Evolutionary conservation across 2,113 vertebrate genomes (phyloP).

Genomic region (Patagioenas fasciata): DNA sequence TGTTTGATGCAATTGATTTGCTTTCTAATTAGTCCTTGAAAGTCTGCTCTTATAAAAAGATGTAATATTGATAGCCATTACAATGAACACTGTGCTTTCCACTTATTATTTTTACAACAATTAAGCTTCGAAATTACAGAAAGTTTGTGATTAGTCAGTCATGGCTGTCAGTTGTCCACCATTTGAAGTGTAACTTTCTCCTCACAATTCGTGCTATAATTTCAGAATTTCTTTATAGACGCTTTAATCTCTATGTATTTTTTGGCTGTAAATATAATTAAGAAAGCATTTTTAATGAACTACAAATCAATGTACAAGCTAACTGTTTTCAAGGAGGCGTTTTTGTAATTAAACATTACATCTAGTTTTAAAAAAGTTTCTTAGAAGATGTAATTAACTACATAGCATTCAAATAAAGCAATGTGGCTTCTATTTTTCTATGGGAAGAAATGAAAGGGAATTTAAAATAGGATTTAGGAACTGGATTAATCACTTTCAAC

Average conservation of each 20-base stretch:
- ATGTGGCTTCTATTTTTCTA: conserved; percentile 59
- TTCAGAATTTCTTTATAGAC: conserved; percentile 53
- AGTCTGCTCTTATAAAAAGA: conserved; percentile 50
- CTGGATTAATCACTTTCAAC: conserved; percentile 49
- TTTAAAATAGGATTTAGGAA: conserved; percentile 63
- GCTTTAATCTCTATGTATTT: conserved; percentile 55
- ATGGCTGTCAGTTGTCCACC: conserved; percentile 29
- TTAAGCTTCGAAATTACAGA: conserved; percentile 8
- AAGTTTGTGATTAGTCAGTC: conserved; percentile 11
- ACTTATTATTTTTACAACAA: conserved; percentile 63
- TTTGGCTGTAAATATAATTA: conserved; percentile 66
- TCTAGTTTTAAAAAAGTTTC: conserved; percentile 72
- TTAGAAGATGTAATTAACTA: conserved; percentile 75
- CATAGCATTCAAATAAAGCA: conserved; percentile 61
- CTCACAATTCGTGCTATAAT: conserved; percentile 22
- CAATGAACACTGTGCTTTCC: conserved; percentile 27
- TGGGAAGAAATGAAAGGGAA: conserved; percentile 60
- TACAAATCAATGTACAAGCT: conserved; percentile 54
- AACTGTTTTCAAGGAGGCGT: conserved; percentile 70
- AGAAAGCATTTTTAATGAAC: conserved; percentile 66
- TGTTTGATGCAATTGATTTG: conserved; percentile 53
- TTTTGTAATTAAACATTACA: conserved; percentile 77
- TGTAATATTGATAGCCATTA: conserved; percentile 32
- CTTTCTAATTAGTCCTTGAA: conserved; percentile 66
- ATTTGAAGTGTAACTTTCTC: conserved; percentile 59